Evolutionary conservation across 2,113 vertebrate genomes (phyloP).

Genomic region (Marmota flaviventris): DNA sequence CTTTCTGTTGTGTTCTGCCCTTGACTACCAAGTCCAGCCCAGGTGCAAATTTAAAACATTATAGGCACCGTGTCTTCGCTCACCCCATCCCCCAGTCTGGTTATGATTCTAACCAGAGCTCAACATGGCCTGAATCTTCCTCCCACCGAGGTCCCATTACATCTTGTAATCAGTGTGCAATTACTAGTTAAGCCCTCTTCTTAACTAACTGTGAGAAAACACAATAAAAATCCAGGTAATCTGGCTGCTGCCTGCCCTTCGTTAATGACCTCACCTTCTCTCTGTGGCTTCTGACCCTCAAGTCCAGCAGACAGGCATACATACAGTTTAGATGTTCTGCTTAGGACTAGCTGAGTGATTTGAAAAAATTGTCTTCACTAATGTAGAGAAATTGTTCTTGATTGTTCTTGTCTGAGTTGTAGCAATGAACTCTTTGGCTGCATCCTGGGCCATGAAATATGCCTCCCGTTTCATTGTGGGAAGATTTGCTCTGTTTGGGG

Average conservation of each 20-base stretch:
- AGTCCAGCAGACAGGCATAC: not conserved
- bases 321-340: slow-evolving; percentile 29
- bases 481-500: slow-evolving; percentile 46
- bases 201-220: slow-evolving; percentile 72
- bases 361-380: slow-evolving; percentile 51
- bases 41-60: slow-evolving; percentile 17
- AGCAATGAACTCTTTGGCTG: slow-evolving; percentile 71
- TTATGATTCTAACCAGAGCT: slow-evolving; percentile 30
- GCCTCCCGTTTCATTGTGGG: slow-evolving; percentile 53
- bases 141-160: slow-evolving; percentile 54
- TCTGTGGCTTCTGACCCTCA: slow-evolving; percentile 51
- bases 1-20: not conserved
- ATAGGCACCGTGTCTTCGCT: slow-evolving; percentile 19
- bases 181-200: slow-evolving; percentile 59
- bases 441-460: slow-evolving; percentile 70
- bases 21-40: not conserved
- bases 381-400: slow-evolving; percentile 27
- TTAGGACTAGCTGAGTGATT: slow-evolving; percentile 33
- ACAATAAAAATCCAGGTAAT: slow-evolving; percentile 72
- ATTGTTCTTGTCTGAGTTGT: slow-evolving; percentile 59
- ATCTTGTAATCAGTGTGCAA: slow-evolving; percentile 35
- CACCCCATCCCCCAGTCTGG: not conserved
- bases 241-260: slow-evolving; percentile 51
- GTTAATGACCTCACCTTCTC: slow-evolving; percentile 64
- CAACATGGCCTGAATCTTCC: slow-evolving; percentile 33